phyloP scores from a whole-genome alignment of 1,140 invertebrate species.

The Centruroides sculpturatus region DNA sequence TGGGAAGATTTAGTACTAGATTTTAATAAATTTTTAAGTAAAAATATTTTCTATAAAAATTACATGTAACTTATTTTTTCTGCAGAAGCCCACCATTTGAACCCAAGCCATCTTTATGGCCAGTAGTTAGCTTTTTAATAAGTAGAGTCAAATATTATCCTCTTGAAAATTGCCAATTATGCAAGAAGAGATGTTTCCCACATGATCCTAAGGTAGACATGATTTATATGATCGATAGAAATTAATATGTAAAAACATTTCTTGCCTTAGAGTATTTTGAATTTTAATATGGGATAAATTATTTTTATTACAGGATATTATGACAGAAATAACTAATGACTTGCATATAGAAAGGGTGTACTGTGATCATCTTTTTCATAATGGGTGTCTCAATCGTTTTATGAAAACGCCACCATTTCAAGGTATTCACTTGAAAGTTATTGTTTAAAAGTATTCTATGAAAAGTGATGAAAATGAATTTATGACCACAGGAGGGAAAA shows the following conservation, averaged over 20 bases:
- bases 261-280: not conserved
- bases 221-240: too few species aligned
- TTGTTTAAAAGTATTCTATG: too few species aligned
- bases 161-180: slow-evolving; percentile 45
- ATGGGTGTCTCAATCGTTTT: slow-evolving; percentile 50
- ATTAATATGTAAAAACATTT: too few species aligned
- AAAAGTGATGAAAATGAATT: not conserved
- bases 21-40: too few species aligned
- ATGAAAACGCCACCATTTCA: slow-evolving; percentile 61
- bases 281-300: slow-evolving; percentile 4
- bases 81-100: slow-evolving; percentile 36
- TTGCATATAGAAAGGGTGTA: slow-evolving; percentile 52
- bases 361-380: slow-evolving; percentile 59
- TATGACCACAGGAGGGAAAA: slow-evolving; percentile 40
- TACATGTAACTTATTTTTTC: not conserved
- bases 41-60: too few species aligned
- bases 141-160: slow-evolving; percentile 42
- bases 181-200: slow-evolving; percentile 44
- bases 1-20: too few species aligned
- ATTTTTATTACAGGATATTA: slow-evolving; percentile 27
- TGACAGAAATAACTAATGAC: slow-evolving; percentile 40
- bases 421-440: slow-evolving; percentile 32
- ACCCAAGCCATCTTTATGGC: slow-evolving; percentile 44
- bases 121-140: slow-evolving; percentile 44
- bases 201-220: slow-evolving; percentile 35